Percentiles rank a stretch among this genome's conserved stretches.
Conservation (phyloP, 2,888 invertebrate species). For the Acanthococcus lagerstroemiae region DNA sequence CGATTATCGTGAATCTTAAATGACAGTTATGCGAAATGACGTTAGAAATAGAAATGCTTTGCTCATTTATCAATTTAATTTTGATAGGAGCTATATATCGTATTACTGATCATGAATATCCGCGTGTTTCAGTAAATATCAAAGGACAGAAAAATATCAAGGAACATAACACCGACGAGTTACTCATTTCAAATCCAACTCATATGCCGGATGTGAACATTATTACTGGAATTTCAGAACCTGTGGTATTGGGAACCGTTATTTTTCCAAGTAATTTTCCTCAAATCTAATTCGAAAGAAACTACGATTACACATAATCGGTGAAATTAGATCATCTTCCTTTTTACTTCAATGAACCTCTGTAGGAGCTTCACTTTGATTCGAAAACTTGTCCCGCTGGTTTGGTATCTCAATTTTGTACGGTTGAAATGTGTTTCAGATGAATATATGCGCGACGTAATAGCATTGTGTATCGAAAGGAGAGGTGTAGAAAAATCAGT, state of each 20-base stretch:
- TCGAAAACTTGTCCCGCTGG: not conserved
- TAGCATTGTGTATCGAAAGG: constrained; percentile 57
- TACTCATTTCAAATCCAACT: constrained; percentile 64
- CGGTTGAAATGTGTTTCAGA: constrained; percentile 19
- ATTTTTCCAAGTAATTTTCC: constrained; percentile 58
- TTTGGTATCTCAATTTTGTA: too few species aligned
- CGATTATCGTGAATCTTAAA: too few species aligned
- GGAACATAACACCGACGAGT: constrained; percentile 50
- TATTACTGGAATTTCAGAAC: constrained; percentile 71
- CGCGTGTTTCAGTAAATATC: constrained; percentile 54
- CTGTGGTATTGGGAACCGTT: constrained; percentile 77
- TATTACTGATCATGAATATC: too few species aligned
- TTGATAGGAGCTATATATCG: too few species aligned
- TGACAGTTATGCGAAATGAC: too few species aligned
- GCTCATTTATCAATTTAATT: too few species aligned
- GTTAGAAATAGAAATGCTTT: too few species aligned
- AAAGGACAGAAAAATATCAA: constrained; percentile 61
- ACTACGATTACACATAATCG: too few species aligned
- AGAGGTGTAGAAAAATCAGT: constrained; percentile 61
- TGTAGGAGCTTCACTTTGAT: not conserved
- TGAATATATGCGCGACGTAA: constrained; percentile 31
- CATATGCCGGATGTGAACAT: constrained; percentile 56
- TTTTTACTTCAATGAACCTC: constrained; percentile 1
- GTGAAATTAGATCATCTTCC: too few species aligned
- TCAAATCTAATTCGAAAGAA: too few species aligned